Base-by-base conservation (phyloP, 2,888 invertebrate genomes). In the Aquatica leii region DNA sequence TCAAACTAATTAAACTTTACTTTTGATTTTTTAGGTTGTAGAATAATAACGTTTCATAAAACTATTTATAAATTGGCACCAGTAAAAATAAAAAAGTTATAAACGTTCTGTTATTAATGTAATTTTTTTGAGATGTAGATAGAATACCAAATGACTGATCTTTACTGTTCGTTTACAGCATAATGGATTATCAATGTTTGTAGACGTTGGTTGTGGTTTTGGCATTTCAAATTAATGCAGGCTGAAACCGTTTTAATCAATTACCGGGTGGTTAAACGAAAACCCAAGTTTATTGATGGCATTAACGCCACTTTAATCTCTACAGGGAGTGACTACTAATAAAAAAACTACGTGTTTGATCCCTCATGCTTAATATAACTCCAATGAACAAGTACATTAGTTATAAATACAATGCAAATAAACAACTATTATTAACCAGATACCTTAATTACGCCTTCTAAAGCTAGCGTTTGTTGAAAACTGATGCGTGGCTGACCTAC, bases 401-500 rank as follows among this genome's bases (percentile, higher is more conserved):
- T 4, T 31, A 31, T 6, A 6, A 6, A 31, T 6, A 31, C 31
- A 31, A 6, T 31, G 5, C 9, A 6, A n/a, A 9, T n/a, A 37
- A 37, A 37, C 37, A 37, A 37, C 11, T 6, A n/a, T 11, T 2
- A 37, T n/a, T 5, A 37, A 5, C 2, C 2, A 37, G 2, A 37
- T 37, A n/a, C 24, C 12, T n/a, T n/a, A 11, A 37, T 12, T 11
- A 37, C 2, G 11, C 2, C 4, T 37, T 37, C 9, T 2, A 4
- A 11, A 37, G 11, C 9, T 6, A 6, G n/a, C 37, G 12, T 37
- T 37, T 12, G 9, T 37, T 52, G 52, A 46, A 59, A 59, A 53
- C 46, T 24, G 53, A 52, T 46, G 59, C 52, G 59, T 59, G n/a
- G 53, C 12, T 31, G 43, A 59, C 59, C 59, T 49, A 59, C 53